phyloP scores from a whole-genome alignment of 2,113 vertebrate species.

The Rhinolophus sinicus region DNA sequence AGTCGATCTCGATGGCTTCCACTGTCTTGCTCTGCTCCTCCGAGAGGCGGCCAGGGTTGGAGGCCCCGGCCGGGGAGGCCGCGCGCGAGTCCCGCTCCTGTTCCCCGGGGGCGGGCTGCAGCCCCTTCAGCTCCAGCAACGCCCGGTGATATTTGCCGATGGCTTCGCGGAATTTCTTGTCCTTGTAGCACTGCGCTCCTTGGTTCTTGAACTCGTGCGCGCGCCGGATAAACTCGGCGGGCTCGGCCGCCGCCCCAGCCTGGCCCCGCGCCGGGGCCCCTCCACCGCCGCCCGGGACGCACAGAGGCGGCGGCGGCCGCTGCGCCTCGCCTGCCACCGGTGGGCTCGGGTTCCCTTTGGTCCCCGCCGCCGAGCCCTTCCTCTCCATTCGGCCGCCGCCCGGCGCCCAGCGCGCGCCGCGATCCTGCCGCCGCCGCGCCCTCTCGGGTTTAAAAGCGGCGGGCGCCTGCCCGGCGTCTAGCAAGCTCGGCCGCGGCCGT shows the following conservation, averaged over 20 bases:
- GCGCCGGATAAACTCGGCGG: conserved; percentile 90
- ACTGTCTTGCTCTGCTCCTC: conserved; percentile 95
- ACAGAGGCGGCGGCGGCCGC: conserved; percentile 50
- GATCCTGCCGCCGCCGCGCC: conserved; percentile 61
- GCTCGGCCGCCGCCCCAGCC: conserved; percentile 75
- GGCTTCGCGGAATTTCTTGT: conserved; percentile 99
- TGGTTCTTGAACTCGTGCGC: conserved; percentile 97
- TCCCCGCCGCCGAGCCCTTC: conserved; percentile 69
- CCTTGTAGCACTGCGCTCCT: conserved; percentile 98
- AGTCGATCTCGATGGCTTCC: conserved; percentile 96
- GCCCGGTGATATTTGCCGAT: conserved; percentile 99
- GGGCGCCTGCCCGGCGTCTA: conserved; percentile 50
- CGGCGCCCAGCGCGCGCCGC: conserved; percentile 5
- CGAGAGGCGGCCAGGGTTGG: conserved; percentile 84
- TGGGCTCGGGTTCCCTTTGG: conserved; percentile 75
- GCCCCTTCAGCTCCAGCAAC: conserved; percentile 96
- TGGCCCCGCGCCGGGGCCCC: conserved; percentile 70
- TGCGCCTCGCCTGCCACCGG: conserved; percentile 71
- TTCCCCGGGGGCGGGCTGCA: conserved; percentile 88
- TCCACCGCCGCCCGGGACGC: conserved; percentile 57
- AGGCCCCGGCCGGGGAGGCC: conserved; percentile 81
- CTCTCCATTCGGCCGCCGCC: conserved; percentile 79
- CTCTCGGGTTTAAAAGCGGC: conserved; percentile 70
- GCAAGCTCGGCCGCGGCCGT: conserved; percentile 62
- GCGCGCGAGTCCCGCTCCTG: conserved; percentile 85